Percentiles rank a stretch among this genome's conserved stretches.
phyloP scores from a whole-genome alignment of 1,140 invertebrate genomes.

The Scaptomyza hsui region DNA sequence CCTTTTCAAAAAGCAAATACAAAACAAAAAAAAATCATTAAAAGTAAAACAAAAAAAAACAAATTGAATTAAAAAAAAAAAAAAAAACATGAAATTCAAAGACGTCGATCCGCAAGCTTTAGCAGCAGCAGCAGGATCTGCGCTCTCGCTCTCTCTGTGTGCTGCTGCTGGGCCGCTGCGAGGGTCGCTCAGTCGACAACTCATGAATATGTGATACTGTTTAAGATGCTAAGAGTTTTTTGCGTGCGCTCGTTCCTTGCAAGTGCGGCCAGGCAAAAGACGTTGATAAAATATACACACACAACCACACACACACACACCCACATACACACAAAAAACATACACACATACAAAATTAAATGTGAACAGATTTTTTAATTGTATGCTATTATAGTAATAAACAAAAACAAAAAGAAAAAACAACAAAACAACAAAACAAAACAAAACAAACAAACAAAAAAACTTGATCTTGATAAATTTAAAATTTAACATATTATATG shows the following conservation, averaged over 20 bases:
- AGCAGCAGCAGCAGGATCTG: slow-evolving; percentile 7
- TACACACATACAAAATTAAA: slow-evolving; percentile 43
- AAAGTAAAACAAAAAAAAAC: slow-evolving; percentile 35
- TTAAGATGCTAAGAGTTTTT: slow-evolving; percentile 79
- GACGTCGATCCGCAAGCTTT: slow-evolving; percentile 56
- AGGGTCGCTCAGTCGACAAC: slow-evolving; percentile 73
- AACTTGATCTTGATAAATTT: slow-evolving; percentile 79
- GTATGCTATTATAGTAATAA: slow-evolving; percentile 67
- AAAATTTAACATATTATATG: slow-evolving; percentile 64
- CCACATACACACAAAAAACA: slow-evolving; percentile 48
- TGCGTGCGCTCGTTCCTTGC: slow-evolving; percentile 43
- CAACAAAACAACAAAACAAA: slow-evolving; percentile 34
- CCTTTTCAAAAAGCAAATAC: slow-evolving; percentile 59
- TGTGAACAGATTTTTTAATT: slow-evolving; percentile 78
- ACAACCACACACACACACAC: slow-evolving; percentile 18
- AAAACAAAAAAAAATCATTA: slow-evolving; percentile 32
- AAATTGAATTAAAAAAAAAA: slow-evolving; percentile 33
- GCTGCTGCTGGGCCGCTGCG: slow-evolving; percentile 38
- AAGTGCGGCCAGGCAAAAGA: slow-evolving; percentile 52
- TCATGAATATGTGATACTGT: slow-evolving; percentile 83
- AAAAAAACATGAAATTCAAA: slow-evolving; percentile 80
- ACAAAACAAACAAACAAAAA: slow-evolving; percentile 48
- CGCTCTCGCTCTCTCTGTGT: slow-evolving; percentile 1
- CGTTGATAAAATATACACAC: slow-evolving; percentile 65
- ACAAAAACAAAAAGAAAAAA: slow-evolving; percentile 38